Evolutionary conservation across 2,113 vertebrate species (phyloP), one percentile per base, ranked within the genome.

Genomic region (Anthoscopus minutus): DNA sequence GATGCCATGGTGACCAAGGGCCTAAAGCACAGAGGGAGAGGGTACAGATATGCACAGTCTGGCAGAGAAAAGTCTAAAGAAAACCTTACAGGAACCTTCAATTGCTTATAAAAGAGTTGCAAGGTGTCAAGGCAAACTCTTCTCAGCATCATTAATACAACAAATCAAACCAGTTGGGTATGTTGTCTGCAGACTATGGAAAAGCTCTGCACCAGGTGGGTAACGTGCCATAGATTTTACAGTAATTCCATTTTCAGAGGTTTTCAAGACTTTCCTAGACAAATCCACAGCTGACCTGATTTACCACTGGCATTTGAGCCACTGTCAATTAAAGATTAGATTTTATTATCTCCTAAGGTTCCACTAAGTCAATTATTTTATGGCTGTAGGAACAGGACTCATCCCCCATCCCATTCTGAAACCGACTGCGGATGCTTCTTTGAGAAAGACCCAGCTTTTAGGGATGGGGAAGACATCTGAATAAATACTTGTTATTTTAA

Each of bases 191-290:
- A 45, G 11, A 30, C 14, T 15, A 4, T 7, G 20, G 31, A 57
- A 64, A 77, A 64, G 35, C 33, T 60, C 33, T 69, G 42, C 16
- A 19, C 5, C 11, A 33, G 7, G 7, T 28, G 62, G 13, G 25
- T 12, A 47, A 47, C 1, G 0, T 33, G 45, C 10, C 37, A 47
- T 0, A 48, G 37, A 38, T 23, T 42, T 35, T 16, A 30, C 4
- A 54, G 18, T 5, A n/a, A 44, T 38, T 35, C 33, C 4, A 33
- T 15, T 66, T 72, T 12, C 13, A 21, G 45, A 70, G 8, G 9
- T 73, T 65, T 69, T 60, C 31, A 73, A 25, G 51, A n/a, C 23
- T 88, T 74, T 37, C 47, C 22, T 20, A 50, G 54, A 37, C 10
- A 57, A 83, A 81, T 37, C 60, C 51, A 81, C 1, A 7, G 51